Evolutionary conservation across 2,888 invertebrate species (phyloP).

Genomic region (Glaucopsyche alexis): DNA sequence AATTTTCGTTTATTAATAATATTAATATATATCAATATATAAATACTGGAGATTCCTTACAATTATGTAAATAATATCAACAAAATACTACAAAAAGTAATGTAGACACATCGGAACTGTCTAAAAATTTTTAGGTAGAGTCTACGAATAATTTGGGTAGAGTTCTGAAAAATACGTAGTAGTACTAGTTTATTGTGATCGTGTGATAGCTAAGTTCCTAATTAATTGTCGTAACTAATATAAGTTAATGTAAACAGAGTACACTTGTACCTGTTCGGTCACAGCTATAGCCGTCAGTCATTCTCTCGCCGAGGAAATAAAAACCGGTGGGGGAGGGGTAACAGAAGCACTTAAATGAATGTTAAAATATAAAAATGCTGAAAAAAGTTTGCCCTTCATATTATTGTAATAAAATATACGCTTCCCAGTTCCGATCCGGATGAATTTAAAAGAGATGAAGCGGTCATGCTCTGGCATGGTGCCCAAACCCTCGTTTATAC

Average conservation of each 20-base stretch:
- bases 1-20: too few relatives aligned
- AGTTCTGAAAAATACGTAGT: not conserved
- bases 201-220: not conserved
- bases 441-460: constrained; percentile 30
- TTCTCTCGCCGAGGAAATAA: constrained; percentile 45
- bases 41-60: too few relatives aligned
- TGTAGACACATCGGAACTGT: not conserved
- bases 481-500: constrained; percentile 29
- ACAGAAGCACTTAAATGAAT: constrained; percentile 11
- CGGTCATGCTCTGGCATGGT: constrained; percentile 34
- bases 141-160: not conserved
- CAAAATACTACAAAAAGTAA: not conserved
- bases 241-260: not conserved
- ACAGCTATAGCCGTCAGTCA: constrained; percentile 36
- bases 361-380: not conserved
- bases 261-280: constrained; percentile 7
- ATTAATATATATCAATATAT: too few relatives aligned
- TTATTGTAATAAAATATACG: constrained; percentile 24
- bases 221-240: constrained; percentile 18
- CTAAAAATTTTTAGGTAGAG: not conserved
- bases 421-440: constrained; percentile 23
- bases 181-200: not conserved
- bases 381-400: constrained; percentile 25
- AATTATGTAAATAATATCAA: too few relatives aligned
- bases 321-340: constrained; percentile 32